Evolutionary conservation across 2,113 vertebrate genomes (phyloP), one percentile per base, ranked within the genome.

Genomic region (Alouatta palliata): DNA sequence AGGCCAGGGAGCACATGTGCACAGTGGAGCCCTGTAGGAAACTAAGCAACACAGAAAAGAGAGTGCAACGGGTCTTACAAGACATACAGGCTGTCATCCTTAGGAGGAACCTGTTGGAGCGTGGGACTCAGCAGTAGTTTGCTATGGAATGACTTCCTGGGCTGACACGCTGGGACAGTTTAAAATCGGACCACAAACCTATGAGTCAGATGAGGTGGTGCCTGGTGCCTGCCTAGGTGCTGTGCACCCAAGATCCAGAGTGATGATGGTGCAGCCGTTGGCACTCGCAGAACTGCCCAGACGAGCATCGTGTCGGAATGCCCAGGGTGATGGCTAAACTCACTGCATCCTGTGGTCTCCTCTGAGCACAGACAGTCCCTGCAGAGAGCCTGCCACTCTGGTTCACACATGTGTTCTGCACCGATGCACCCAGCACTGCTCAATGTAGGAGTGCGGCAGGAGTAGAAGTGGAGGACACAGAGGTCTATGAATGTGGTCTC

Each of bases 201-300:
- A 64, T 97, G 97, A 97, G 93, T 97, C 95, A 97, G 90, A 25
- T 2, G 23, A 88, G 87, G 90, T 58, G 95, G 90, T 21, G 87
- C 90, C 2, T 35, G 32, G 89, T 64, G 89, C 68, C 75, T 71
- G 89, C 88, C 91, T 84, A 77, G n/a, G 23, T 40, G 54, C 56
- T 17, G 58, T 90, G 88, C 68, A 43, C 85, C 83, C 71, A 0
- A 25, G 13, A 77, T 64, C n/a, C 43, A 30, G 10, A 25, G 91
- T 6, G 68, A 85, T 49, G 93, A 76, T 3, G 54, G 81, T 30
- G 2, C 30, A 37, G 54, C 54, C 0, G 13, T 35, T 8, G 12
- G 80, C 64, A 71, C 77, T 94, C 66, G 66, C 58, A 71, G 58
- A 76, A 76, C 81, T 35, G 93, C 90, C 66, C 75, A 37, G 71